A percentile compares a stretch with the other conserved stretches of the same genome.
Conservation (phyloP, 2,113 vertebrate species). For the Hyaena hyaena region DNA sequence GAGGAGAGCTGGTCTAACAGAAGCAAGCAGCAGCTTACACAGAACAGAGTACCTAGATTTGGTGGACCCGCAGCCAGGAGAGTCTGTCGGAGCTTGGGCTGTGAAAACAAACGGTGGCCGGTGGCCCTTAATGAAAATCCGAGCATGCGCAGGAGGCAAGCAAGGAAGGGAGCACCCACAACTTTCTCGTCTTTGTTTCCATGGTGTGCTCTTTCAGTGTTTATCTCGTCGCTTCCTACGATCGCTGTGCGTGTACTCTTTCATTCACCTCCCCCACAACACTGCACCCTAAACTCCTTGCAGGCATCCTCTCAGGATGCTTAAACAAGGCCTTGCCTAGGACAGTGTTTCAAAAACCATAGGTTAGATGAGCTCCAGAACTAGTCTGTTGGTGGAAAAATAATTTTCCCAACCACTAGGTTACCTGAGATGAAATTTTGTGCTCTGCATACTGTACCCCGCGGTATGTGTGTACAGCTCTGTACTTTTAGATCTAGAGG, state of each 20-base stretch:
- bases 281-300: not conserved
- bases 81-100: not conserved
- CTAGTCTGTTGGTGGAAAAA: not conserved
- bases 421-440: not conserved
- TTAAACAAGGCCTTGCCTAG: not conserved
- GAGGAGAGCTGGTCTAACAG: not conserved
- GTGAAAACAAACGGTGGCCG: not conserved
- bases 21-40: not conserved
- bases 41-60: not conserved
- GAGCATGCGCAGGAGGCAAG: not conserved
- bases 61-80: not conserved
- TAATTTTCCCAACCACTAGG: not conserved
- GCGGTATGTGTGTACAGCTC: not conserved
- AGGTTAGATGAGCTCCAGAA: conserved; percentile 2
- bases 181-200: not conserved
- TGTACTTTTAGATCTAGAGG: conserved; percentile 20
- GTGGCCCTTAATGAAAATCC: not conserved
- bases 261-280: not conserved
- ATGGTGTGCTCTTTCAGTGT: not conserved
- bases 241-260: not conserved
- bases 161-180: no score
- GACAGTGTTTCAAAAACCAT: not conserved
- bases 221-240: not conserved
- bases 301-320: not conserved
- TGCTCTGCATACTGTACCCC: not conserved